Percentiles rank a stretch among this genome's conserved stretches.
Evolutionary conservation across 2,797 vertebrate genomes (phyloP).

Genomic region (Cossypha dichroa): DNA sequence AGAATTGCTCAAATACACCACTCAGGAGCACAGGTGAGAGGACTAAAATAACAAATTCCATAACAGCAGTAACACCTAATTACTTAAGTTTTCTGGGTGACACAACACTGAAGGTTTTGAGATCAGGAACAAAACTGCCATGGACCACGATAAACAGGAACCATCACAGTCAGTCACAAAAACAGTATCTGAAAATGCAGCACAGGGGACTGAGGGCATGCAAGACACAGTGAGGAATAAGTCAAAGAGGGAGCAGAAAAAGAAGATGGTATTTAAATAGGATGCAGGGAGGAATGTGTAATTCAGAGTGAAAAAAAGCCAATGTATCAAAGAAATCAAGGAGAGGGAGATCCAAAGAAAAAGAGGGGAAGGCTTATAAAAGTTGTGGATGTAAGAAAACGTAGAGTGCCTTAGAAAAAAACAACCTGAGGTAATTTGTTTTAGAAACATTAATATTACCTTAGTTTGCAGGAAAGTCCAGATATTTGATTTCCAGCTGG

Average conservation of each 20-base stretch:
- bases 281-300: background rate
- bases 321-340: background rate
- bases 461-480: background rate
- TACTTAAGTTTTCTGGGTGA: background rate
- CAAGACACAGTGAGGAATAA: background rate
- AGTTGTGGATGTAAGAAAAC: background rate
- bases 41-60: background rate
- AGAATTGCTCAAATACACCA: conserved; percentile 96
- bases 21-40: conserved; percentile 91
- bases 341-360: background rate
- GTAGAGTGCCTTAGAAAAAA: background rate
- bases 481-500: background rate
- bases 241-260: background rate
- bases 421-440: background rate
- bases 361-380: background rate
- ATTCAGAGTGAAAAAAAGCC: background rate
- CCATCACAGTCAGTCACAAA: background rate
- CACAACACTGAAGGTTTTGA: background rate
- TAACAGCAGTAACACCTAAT: background rate
- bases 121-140: background rate
- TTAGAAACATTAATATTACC: background rate
- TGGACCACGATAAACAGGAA: background rate
- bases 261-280: background rate
- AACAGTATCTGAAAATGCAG: background rate
- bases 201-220: background rate